Evolutionary conservation across 2,888 invertebrate species (phyloP).

Genomic region (Diogma glabrata): DNA sequence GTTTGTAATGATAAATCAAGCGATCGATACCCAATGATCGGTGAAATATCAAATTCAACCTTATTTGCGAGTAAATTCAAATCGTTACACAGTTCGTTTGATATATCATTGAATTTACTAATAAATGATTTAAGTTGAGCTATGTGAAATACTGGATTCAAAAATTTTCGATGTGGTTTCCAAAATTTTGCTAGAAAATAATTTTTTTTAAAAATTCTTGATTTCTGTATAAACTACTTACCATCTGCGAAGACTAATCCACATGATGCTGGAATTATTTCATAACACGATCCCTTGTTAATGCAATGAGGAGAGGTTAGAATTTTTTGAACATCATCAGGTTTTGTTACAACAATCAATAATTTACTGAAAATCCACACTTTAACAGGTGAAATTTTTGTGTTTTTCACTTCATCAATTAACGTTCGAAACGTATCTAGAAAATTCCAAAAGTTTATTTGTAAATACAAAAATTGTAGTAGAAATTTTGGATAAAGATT

Average conservation of each 20-base stretch:
- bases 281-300: constrained; percentile 4
- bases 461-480: too few species aligned
- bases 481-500: too few species aligned
- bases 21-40: background rate
- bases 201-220: too few species aligned
- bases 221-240: too few species aligned
- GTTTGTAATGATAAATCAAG: background rate
- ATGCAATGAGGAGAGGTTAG: background rate
- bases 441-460: too few species aligned
- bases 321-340: background rate
- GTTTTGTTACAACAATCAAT: background rate
- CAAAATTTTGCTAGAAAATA: background rate
- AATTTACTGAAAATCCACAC: background rate
- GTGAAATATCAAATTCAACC: background rate
- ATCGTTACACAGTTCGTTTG: too few species aligned
- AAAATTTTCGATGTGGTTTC: background rate
- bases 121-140: background rate
- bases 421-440: too few species aligned
- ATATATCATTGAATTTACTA: background rate
- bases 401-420: too few species aligned
- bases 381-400: background rate
- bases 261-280: background rate
- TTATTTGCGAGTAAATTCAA: too few species aligned
- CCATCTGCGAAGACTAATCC: background rate
- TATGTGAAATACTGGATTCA: background rate